These are phyloP conservation scores for Poliocrania exsul DNA, from an alignment of 2,797 vertebrate species.

Conservation along the genomic window DNA sequence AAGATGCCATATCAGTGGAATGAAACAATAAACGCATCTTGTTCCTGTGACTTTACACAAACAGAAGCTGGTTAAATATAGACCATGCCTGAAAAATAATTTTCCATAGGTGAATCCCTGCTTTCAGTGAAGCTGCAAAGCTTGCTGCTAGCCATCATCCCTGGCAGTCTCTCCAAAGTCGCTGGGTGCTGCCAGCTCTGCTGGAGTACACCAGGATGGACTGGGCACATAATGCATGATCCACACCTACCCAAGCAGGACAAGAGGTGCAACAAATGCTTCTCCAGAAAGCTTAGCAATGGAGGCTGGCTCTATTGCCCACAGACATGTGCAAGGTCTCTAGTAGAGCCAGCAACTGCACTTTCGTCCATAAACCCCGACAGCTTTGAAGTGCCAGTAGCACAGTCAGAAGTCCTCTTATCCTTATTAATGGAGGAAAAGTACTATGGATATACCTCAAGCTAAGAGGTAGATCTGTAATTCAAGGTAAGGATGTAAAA, in stretches of 20 bases:
- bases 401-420: neutral
- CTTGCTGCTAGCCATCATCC: neutral
- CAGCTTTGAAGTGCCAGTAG: neutral
- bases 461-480: neutral
- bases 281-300: fast-evolving
- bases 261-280: neutral
- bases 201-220: neutral
- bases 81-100: neutral
- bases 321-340: neutral
- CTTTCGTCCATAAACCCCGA: neutral
- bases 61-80: slow-evolving; percentile 35
- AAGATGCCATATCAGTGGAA: neutral
- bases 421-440: neutral
- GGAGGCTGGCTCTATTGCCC: neutral
- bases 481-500: neutral
- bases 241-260: neutral
- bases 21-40: slow-evolving; percentile 26
- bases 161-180: neutral
- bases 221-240: neutral
- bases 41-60: slow-evolving; percentile 14
- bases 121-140: neutral
- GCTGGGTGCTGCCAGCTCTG: neutral
- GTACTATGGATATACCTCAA: neutral
- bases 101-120: neutral
- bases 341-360: neutral